Percentiles rank a stretch among this genome's conserved stretches.
These are phyloP conservation scores for cattle (Bos taurus) DNA, from an alignment of 2,113 vertebrate species.

Conservation along the genomic window ARS-UCD2.0 NC_037336.1:73525501-73526000, in stretches of 20 bases:
- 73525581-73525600: neutral
- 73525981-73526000: neutral
- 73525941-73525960: neutral
- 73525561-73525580: neutral
- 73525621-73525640: neutral
- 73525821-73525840: neutral
- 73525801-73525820: neutral
- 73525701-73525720: no score
- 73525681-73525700: no score
- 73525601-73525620: neutral
- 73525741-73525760: no score
- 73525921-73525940: neutral
- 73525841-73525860: neutral
- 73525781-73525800: neutral
- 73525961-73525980: neutral
- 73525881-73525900: neutral
- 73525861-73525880: neutral
- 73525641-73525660: neutral
- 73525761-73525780: no score
- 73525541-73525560: neutral
- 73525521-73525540: neutral
- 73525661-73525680: neutral
- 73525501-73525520: neutral
- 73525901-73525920: neutral
- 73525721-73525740: no score